Percentiles rank a stretch among this genome's conserved stretches.
These are phyloP conservation scores for Falco cherrug DNA, from an alignment of 2,797 vertebrate species.

Conservation along the genomic window DNA sequence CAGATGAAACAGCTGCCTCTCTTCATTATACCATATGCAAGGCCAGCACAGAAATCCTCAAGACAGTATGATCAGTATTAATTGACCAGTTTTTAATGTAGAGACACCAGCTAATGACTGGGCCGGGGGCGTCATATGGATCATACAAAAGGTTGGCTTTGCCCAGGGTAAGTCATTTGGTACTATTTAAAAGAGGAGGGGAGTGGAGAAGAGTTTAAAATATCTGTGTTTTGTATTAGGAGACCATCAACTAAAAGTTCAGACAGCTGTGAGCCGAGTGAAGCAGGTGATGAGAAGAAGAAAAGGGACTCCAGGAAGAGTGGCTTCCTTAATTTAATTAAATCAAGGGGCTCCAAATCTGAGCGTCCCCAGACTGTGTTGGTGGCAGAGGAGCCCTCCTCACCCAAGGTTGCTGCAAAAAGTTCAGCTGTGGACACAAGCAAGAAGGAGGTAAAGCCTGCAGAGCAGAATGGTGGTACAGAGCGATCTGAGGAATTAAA, in stretches of 20 bases:
- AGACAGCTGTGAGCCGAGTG: constrained; percentile 83
- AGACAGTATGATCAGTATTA: not conserved
- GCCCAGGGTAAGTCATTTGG: not conserved
- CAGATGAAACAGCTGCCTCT: not conserved
- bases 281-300: constrained; percentile 84
- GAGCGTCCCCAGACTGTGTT: constrained; percentile 82
- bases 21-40: not conserved
- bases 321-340: constrained; percentile 95
- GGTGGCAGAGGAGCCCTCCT: constrained; percentile 84
- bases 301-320: constrained; percentile 92
- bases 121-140: not conserved
- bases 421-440: constrained; percentile 79
- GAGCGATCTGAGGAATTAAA: constrained; percentile 87
- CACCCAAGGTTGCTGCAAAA: constrained; percentile 79
- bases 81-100: not conserved
- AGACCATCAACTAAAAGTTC: constrained; percentile 78
- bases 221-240: constrained; percentile 71
- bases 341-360: constrained; percentile 85
- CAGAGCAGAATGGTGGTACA: constrained; percentile 80
- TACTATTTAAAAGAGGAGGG: not conserved
- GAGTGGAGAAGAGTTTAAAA: not conserved
- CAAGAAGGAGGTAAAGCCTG: constrained; percentile 79
- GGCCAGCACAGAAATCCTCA: not conserved
- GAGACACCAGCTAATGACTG: not conserved
- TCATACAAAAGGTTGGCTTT: not conserved